These are phyloP conservation scores for Apocheima hispidaria DNA, from an alignment of 2,888 invertebrate species.

Conservation along the genomic window DNA sequence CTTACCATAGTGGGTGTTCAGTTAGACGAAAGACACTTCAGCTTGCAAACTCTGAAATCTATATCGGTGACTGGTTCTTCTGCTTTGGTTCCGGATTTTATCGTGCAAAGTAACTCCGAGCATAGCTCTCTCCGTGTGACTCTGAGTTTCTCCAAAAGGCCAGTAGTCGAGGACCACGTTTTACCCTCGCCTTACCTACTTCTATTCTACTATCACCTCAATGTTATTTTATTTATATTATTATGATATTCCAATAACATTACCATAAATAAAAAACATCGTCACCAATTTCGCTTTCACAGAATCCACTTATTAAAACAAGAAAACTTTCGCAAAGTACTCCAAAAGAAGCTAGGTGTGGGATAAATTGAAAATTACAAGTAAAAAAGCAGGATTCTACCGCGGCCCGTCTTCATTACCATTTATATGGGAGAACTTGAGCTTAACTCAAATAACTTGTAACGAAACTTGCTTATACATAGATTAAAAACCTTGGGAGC, in stretches of 20 bases:
- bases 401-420: conserved; percentile 63
- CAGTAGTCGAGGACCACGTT: too few species aligned
- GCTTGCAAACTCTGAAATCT: too few species aligned
- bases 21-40: too few species aligned
- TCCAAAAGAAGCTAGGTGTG: conserved; percentile 51
- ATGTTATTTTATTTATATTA: too few species aligned
- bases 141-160: too few species aligned
- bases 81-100: too few species aligned
- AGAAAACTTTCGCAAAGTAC: conserved; percentile 53
- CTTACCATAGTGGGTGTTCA: too few species aligned
- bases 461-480: conserved; percentile 63
- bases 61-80: too few species aligned
- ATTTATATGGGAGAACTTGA: conserved; percentile 78
- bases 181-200: too few species aligned
- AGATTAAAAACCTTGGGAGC: conserved; percentile 56
- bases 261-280: conserved; percentile 36
- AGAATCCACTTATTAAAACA: conserved; percentile 48
- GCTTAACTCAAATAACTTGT: conserved; percentile 58
- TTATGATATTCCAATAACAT: conserved; percentile 14
- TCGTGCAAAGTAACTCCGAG: too few species aligned
- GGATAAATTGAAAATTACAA: conserved; percentile 70
- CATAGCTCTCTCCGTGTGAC: too few species aligned
- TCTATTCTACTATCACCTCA: too few species aligned
- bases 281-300: conserved; percentile 34
- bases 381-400: conserved; percentile 54